phyloP scores from a whole-genome alignment of 1,140 invertebrate genomes.

The Bursaphelenchus mucronatus region DNA sequence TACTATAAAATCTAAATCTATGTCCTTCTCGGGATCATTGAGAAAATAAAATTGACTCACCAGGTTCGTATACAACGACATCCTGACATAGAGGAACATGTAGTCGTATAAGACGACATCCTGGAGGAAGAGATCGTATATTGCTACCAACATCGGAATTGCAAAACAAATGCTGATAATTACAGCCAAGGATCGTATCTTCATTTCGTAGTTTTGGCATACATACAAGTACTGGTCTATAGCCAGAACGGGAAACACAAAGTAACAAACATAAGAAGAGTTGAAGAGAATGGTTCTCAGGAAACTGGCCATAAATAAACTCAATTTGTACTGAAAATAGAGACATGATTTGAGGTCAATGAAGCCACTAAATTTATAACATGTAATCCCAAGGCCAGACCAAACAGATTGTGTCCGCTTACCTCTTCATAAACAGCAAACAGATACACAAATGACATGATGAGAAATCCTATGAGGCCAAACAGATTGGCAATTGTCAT shows the following conservation, averaged over 20 bases:
- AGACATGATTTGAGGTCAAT: constrained; percentile 6
- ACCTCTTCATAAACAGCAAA: constrained; percentile 42
- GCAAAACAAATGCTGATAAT: constrained; percentile 47
- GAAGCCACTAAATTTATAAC: too few relatives aligned
- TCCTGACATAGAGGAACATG: constrained; percentile 50
- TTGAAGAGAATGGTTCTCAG: constrained; percentile 51
- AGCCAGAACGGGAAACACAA: constrained; percentile 50
- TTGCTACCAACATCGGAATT: constrained; percentile 51
- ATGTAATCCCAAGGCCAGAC: too few relatives aligned
- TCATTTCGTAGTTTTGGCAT: constrained; percentile 49
- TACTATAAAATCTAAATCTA: too few relatives aligned
- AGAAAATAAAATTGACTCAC: constrained; percentile 25
- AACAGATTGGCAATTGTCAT: constrained; percentile 55
- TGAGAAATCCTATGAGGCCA: constrained; percentile 46
- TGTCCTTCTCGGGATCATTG: background rate
- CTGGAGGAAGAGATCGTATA: constrained; percentile 52
- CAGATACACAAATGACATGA: constrained; percentile 51
- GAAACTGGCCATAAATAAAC: constrained; percentile 45
- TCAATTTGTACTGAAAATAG: constrained; percentile 29
- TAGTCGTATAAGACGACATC: constrained; percentile 49
- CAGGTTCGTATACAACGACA: constrained; percentile 50
- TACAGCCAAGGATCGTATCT: constrained; percentile 24
- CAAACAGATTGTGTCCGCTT: constrained; percentile 13
- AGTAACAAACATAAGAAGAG: constrained; percentile 52
- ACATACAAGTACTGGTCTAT: constrained; percentile 53